phyloP scores from a whole-genome alignment of 2,888 invertebrate species.

The Hipparchia semele region DNA sequence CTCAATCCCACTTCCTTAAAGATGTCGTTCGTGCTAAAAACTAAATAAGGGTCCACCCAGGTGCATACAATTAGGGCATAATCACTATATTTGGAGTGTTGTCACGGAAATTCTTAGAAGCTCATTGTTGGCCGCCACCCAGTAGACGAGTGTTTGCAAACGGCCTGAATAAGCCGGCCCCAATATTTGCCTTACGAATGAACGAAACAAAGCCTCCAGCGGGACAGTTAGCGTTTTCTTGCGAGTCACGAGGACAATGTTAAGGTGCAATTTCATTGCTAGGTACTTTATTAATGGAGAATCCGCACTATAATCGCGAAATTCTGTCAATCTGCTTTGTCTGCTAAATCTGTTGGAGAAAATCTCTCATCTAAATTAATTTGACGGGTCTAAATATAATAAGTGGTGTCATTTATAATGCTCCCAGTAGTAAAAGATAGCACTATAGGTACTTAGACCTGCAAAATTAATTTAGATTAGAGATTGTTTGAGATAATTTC shows the following conservation, averaged over 20 bases:
- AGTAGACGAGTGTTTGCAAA: conserved; percentile 78
- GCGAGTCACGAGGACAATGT: conserved; percentile 59
- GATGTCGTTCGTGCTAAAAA: conserved; percentile 69
- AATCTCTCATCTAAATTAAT: too few species aligned
- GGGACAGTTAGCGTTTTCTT: conserved; percentile 76
- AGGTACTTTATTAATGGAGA: neutral
- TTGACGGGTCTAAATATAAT: too few species aligned
- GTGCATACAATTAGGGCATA: conserved; percentile 79
- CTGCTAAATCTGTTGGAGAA: too few species aligned
- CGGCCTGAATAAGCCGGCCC: conserved; percentile 70
- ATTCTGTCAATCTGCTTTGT: too few species aligned
- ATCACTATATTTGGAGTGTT: conserved; percentile 79
- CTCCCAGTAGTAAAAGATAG: too few species aligned
- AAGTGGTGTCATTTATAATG: too few species aligned
- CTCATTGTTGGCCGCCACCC: conserved; percentile 76
- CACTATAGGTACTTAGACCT: too few species aligned
- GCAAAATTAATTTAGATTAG: too few species aligned
- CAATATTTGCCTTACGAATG: conserved; percentile 81
- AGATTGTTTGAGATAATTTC: too few species aligned
- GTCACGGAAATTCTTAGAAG: conserved; percentile 77
- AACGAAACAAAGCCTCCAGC: conserved; percentile 76
- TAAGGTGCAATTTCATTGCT: conserved; percentile 51
- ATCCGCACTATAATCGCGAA: neutral
- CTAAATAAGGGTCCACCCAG: conserved; percentile 77
- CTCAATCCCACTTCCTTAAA: conserved; percentile 53